Evolutionary conservation across 53 echinoderm and acorn worm species (phyloP), one percentile per base, ranked within the genome.

Genomic region (Echinarachnius parma): DNA sequence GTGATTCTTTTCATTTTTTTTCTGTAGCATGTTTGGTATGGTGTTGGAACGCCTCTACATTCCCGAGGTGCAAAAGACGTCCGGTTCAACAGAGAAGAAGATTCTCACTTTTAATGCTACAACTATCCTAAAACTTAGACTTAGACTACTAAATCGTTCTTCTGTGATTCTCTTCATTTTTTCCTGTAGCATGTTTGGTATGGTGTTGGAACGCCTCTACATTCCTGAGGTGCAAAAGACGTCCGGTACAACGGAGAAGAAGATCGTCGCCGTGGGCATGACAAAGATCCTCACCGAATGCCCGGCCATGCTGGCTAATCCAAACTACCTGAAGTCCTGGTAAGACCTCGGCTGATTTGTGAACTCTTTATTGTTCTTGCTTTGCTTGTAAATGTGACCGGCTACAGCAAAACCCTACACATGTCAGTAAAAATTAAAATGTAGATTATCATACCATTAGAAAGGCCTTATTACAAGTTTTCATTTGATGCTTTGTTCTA

Each of bases 241-340:
- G 3, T 95, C 95, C 3, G 95, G 95, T 2, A 32, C 60, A 31
- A 75, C 84, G 50, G 95, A 95, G 71, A 87, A 78, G 79, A 95
- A 95, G 77, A 90, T 95, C 9, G 90, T 90, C 78, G 87, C 90
- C 5, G 90, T 95, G 0, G 95, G 95, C 16, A 90, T 95, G 75
- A 86, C 81, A 1, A 95, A 90, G 56, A 77, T 95, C 20, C 82
- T 95, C 29, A 87, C 94, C 21, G 90, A 95, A 22, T 84, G 83
- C 28, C 90, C 95, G 1, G 47, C 46, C 2, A 81, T 87, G 84
- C 39, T 95, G 35, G 42, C 25, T 21, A 78, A 75, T 24, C 80
- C 66, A 4, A 54, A 78, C 9, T 91, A 91, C 57, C 76, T 59
- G 26, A 55, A 75, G 28, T 84, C 61, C 26, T 95, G 90, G 95